Conservation (phyloP, 2,888 invertebrate genomes). For the Mylabris sibirica region DNA sequence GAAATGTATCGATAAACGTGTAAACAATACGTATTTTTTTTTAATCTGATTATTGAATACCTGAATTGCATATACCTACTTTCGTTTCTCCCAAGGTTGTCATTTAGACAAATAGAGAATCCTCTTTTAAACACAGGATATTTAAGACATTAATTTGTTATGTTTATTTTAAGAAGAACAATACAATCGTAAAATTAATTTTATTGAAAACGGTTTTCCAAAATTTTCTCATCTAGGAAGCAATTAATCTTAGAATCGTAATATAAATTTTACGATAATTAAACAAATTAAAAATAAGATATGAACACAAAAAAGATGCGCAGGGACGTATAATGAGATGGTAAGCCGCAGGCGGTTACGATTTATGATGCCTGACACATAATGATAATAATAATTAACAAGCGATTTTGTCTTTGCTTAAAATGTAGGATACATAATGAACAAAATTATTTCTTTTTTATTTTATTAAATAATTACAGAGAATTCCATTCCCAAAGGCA, state of each 20-base stretch:
- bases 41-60: neutral
- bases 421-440: no score
- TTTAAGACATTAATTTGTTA: neutral
- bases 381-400: no score
- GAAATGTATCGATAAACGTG: no score
- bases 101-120: neutral
- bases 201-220: conserved; percentile 5
- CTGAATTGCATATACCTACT: neutral
- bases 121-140: neutral
- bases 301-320: neutral
- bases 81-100: neutral
- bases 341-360: no score
- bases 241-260: neutral
- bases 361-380: no score
- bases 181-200: conserved; percentile 6
- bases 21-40: conserved; percentile 3
- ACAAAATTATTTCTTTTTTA: no score
- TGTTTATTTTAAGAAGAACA: conserved; percentile 7
- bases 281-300: neutral
- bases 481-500: no score
- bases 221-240: neutral
- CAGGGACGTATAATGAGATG: no score
- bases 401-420: no score
- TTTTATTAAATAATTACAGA: no score
- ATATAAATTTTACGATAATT: conserved; percentile 1